Base-by-base conservation (phyloP, 2,113 vertebrate species). In the Pogona vitticeps region DNA sequence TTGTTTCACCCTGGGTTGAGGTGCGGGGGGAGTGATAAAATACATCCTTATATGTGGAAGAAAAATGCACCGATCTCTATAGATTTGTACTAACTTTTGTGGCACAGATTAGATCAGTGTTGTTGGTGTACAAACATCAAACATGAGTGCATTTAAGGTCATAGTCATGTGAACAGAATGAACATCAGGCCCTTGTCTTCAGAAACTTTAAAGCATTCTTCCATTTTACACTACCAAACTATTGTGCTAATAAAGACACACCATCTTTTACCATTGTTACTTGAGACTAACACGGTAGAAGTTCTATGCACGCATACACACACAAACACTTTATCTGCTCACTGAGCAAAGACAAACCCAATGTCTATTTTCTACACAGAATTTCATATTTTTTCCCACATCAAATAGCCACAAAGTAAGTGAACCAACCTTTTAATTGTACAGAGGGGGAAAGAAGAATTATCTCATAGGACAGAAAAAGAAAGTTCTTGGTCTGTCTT, bases 371-470 rank as follows among this genome's bases (percentile, higher is more conserved):
- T 95, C 95, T 96, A 95, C 93, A 96, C 93, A 96, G 83, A 91
- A 91, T 91, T 87, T 88, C 94, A 92, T 87, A 93, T 90, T 92
- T 94, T 92, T 93, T 95, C 10, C 84, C 88, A 95, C 94, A 96
- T 94, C 95, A 96, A 97, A 93, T 94, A 95, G 94, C 92, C 95
- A 96, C 95, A 94, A 95, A 93, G 95, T 93, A 95, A 96, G 94
- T 95, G 94, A 94, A 96, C 92, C 94, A 94, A 94, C 94, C 90
- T 92, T 97, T 95, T 96, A 96, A 96, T 96, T 90, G 94, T 93
- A 96, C 86, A 78, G 92, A 85, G 92, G 92, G 86, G 93, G 91
- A 73, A 91, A 10, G 36, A 92, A 93, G 90, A 95, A 94, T 87
- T 86, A 90, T 87, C 91, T 93, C 91, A 91, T 93, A 93, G 94